These are phyloP conservation scores for Metallyticus violacea DNA, from an alignment of 2,888 invertebrate genomes.

Conservation along the genomic window DNA sequence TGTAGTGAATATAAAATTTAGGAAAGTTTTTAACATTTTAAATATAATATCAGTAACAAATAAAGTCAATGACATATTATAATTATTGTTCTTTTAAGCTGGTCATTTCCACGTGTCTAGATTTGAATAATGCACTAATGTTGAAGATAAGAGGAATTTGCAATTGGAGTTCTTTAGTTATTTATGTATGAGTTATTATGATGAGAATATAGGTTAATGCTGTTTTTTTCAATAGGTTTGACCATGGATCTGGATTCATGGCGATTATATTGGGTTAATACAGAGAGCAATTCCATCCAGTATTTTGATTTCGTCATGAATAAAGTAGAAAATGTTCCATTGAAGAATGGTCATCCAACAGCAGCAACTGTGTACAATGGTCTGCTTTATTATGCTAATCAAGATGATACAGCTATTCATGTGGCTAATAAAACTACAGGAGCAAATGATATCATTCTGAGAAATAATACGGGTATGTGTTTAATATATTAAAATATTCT, in stretches of 20 bases:
- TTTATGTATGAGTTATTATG: too few relatives aligned
- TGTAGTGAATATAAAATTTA: too few relatives aligned
- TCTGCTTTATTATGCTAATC: constrained; percentile 66
- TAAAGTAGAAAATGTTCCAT: constrained; percentile 40
- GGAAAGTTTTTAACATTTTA: too few relatives aligned
- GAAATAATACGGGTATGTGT: constrained; percentile 57
- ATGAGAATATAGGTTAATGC: too few relatives aligned
- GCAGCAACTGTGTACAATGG: constrained; percentile 66
- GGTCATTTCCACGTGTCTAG: too few relatives aligned
- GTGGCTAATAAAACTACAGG: constrained; percentile 60
- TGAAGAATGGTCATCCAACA: constrained; percentile 51
- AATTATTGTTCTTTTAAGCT: too few relatives aligned
- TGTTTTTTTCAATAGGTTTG: constrained; percentile 51
- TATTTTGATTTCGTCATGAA: constrained; percentile 55
- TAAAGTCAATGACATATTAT: too few relatives aligned
- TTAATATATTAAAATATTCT: not conserved
- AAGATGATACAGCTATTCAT: constrained; percentile 59
- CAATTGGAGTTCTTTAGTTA: too few relatives aligned
- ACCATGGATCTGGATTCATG: constrained; percentile 57
- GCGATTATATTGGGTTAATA: constrained; percentile 71
- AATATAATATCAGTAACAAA: too few relatives aligned
- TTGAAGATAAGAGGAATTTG: too few relatives aligned
- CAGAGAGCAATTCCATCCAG: constrained; percentile 56
- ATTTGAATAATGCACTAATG: too few relatives aligned
- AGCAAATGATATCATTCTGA: constrained; percentile 49